Evolutionary conservation across 2,113 vertebrate species (phyloP).

Genomic region (Synodontis membranacea): DNA sequence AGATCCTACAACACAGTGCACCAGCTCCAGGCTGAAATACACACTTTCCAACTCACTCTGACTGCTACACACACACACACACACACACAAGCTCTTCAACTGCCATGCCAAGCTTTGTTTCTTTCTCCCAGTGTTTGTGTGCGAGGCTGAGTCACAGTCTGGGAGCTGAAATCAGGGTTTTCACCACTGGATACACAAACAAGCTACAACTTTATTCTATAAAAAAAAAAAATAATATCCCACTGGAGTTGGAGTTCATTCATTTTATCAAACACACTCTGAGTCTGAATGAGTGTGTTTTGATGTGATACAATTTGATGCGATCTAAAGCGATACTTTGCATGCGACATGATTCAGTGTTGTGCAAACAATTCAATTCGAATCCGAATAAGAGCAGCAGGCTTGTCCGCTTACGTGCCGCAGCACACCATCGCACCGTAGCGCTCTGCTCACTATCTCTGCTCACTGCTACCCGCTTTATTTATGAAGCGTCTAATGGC

Average conservation of each 20-base stretch:
- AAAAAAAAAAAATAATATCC: too few species aligned
- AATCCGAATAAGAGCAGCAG: neutral
- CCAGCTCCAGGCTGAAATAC: neutral
- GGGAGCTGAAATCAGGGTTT: conserved; percentile 9
- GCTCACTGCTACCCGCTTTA: neutral
- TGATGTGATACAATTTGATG: neutral
- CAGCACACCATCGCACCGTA: neutral
- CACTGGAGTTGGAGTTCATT: neutral
- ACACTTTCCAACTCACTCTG: conserved; percentile 8
- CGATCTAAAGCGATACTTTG: too few species aligned
- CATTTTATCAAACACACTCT: neutral
- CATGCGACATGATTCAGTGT: neutral
- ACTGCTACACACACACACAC: neutral
- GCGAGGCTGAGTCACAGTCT: conserved; percentile 17
- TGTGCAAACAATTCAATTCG: neutral
- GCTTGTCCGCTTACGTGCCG: neutral
- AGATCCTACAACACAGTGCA: neutral
- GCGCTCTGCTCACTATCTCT: neutral
- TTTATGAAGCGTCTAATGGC: neutral
- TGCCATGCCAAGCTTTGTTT: neutral
- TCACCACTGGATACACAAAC: neutral
- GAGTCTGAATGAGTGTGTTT: neutral
- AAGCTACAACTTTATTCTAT: neutral
- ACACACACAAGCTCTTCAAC: neutral
- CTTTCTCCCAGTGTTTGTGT: conserved; percentile 18